These are phyloP conservation scores for Polydesmus complanatus DNA, from an alignment of 2,888 invertebrate species.

Conservation along the genomic window DNA sequence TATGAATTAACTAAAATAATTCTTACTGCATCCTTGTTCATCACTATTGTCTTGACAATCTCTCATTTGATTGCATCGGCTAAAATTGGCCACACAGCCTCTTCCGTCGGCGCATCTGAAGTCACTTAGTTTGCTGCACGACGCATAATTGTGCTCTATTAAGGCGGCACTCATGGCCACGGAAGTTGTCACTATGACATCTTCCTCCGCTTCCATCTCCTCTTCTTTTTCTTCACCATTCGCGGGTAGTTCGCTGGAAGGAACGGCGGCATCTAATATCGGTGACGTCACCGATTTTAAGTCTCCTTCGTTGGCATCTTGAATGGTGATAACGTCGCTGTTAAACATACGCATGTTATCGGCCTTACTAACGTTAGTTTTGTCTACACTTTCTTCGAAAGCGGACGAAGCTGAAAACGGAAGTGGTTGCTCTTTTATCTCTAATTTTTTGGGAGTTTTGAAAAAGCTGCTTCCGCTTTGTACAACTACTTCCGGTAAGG, in stretches of 20 bases:
- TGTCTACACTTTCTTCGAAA: not conserved
- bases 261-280: too few relatives aligned
- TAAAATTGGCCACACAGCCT: constrained; percentile 47
- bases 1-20: not conserved
- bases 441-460: not conserved
- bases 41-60: constrained; percentile 57
- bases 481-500: not conserved
- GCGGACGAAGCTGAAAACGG: not conserved
- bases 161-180: not conserved
- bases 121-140: constrained; percentile 18
- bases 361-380: not conserved
- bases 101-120: constrained; percentile 45
- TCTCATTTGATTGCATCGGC: constrained; percentile 54
- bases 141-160: not conserved
- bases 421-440: not conserved
- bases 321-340: not conserved
- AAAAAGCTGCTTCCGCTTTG: not conserved
- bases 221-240: not conserved
- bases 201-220: constrained; percentile 5
- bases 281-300: not conserved
- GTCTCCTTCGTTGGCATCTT: not conserved
- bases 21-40: constrained; percentile 44
- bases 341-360: not conserved
- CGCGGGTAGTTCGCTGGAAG: not conserved
- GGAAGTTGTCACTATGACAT: not conserved